A percentile compares a stretch with the other conserved stretches of the same genome.
phyloP scores from a whole-genome alignment of 1,140 invertebrate genomes.

The Drosophila cardini region DNA sequence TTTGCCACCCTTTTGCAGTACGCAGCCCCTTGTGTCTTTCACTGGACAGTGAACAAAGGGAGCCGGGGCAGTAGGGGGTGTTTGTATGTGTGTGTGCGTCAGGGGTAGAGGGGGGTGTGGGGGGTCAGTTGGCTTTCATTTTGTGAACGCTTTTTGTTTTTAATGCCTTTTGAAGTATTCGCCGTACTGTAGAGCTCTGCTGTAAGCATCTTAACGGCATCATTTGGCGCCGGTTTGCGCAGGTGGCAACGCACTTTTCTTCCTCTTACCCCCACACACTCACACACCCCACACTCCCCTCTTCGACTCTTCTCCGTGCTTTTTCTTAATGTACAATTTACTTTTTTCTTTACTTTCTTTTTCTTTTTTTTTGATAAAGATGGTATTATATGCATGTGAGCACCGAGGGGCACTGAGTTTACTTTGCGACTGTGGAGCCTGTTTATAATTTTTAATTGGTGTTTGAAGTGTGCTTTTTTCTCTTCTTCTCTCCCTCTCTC shows the following conservation, averaged over 20 bases:
- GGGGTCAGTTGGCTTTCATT: slow-evolving; percentile 71
- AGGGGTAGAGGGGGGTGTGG: not conserved
- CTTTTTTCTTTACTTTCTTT: slow-evolving; percentile 20
- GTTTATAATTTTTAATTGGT: slow-evolving; percentile 82
- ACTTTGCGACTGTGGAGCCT: slow-evolving; percentile 28
- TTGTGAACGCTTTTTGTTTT: slow-evolving; percentile 66
- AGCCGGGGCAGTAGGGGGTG: not conserved
- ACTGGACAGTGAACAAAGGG: not conserved
- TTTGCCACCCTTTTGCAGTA: slow-evolving; percentile 70
- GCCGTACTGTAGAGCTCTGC: slow-evolving; percentile 27
- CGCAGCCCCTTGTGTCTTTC: slow-evolving; percentile 26
- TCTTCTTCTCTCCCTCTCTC: too few relatives aligned
- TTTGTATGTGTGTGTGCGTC: not conserved
- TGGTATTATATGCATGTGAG: slow-evolving; percentile 56
- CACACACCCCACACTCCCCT: not conserved
- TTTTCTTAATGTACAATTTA: slow-evolving; percentile 66
- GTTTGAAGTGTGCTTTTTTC: slow-evolving; percentile 65
- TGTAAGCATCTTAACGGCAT: slow-evolving; percentile 80
- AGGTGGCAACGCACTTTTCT: slow-evolving; percentile 72
- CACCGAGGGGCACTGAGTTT: slow-evolving; percentile 23
- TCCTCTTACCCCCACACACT: not conserved
- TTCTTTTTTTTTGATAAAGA: slow-evolving; percentile 50
- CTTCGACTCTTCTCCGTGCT: not conserved
- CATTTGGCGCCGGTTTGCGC: slow-evolving; percentile 68
- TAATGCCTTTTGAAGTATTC: slow-evolving; percentile 81